Evolutionary conservation across 2,113 vertebrate species (phyloP), one percentile per base, ranked within the genome.

Genomic region (Mellivora capensis): DNA sequence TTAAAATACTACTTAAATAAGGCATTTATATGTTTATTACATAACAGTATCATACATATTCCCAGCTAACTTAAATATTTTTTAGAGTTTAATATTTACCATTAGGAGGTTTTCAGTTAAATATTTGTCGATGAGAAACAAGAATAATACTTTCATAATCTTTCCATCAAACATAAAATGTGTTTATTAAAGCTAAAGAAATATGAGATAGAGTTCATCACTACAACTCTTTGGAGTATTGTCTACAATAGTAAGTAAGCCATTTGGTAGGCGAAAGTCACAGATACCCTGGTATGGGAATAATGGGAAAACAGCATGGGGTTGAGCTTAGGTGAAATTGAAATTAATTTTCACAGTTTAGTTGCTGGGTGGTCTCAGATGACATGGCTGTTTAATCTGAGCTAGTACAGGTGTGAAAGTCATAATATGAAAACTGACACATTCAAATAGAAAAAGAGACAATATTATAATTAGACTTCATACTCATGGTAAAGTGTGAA

Each of bases 311-410:
- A n/a, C 59, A 96, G 10, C 77, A 96, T 93, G 95, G 76, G 9
- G 57, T 13, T 97, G 44, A 69, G 93, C 27, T 92, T 97, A 92
- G 83, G 92, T 96, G 82, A 77, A 98, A 97, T 4, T 96, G 96
- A 98, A 98, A 98, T 90, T 97, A 98, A 95, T 98, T 98, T 98
- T 98, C 98, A 98, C 96, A 98, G 93, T 97, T 98, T 98, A 98
- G 95, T 90, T 97, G 67, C 79, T 49, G 72, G 81, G 90, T 47
- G 94, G 84, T 97, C 98, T 98, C 86, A 71, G 91, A 98, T 98
- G 96, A 98, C 96, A 96, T 94, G 82, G 93, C 88, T 98, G 95
- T 98, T 98, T 98, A 98, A 96, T 96, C 80, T 97, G 97, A 98
- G 87, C 94, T 80, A 72, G 94, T 90, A 97, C 93, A 98, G 97